Evolutionary conservation across 2,797 vertebrate genomes (phyloP), one percentile per base, ranked within the genome.

Genomic region (Threskiornis aethiopicus): DNA sequence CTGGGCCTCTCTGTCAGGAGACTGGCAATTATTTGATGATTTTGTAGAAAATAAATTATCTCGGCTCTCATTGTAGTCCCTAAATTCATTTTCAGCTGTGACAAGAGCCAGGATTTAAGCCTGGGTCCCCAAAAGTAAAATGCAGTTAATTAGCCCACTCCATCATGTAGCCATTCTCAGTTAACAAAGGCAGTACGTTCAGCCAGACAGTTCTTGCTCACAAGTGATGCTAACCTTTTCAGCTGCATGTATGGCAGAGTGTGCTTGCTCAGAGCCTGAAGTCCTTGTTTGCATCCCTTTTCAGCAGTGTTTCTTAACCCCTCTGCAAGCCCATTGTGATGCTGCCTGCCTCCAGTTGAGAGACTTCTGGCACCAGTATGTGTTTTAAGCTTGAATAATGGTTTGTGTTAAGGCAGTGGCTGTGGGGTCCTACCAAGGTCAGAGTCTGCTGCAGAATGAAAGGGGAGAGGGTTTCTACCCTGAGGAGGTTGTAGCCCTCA

Each of bases 111-210:
- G 47, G 67, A 80, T 93, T 97, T 91, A 89, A 83, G 69, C 49
- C 65, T 79, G 49, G 42, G 71, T 78, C 89, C 91, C 79, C 82
- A 22, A 87, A 96, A 95, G 84, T 96, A 93, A 97, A 93, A 91
- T 55, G 55, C 62, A 91, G 92, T 83, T 96, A 90, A 96, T 96
- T 96, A 91, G 86, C 76, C 86, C 57, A 69, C 89, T 96, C 90
- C 85, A 85, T 96, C 90, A 77, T 72, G 71, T 67, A 61, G 87
- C 57, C 0, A 1, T 83, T 91, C 69, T 85, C 11, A 2, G 49
- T 61, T 91, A 95, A 94, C 93, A 92, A 94, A 95, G 64, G 90
- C 94, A 75, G 84, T n/a, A 8, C 1, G 5, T 89, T 92, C 81
- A 87, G 90, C 67, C 91, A 87, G 95, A 64, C 85, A 62, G 90